phyloP scores from a whole-genome alignment of 2,113 vertebrate genomes.

The Riparia riparia region DNA sequence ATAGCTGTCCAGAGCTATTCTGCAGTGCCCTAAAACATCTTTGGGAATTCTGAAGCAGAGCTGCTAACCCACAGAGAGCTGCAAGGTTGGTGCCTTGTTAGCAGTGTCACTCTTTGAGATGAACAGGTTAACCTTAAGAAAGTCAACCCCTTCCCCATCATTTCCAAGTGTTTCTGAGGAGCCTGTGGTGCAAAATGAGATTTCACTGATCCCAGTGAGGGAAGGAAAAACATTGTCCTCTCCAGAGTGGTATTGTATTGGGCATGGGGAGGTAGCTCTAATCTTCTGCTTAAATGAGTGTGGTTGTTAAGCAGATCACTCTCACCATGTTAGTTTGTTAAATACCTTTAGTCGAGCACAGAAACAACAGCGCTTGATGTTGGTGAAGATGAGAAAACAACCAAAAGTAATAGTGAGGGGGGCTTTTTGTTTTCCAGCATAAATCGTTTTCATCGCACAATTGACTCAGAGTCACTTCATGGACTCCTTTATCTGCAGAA shows the following conservation, averaged over 20 bases:
- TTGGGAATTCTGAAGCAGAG: not conserved
- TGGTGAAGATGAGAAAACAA: not conserved
- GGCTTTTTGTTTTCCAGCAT: not conserved
- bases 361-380: not conserved
- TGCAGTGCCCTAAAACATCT: not conserved
- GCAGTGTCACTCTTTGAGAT: not conserved
- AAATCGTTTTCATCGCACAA: not conserved
- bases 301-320: not conserved
- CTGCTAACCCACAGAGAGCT: not conserved
- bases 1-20: not conserved
- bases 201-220: not conserved
- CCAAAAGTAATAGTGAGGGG: not conserved
- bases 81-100: not conserved
- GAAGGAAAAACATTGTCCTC: not conserved
- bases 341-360: not conserved
- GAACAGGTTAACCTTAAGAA: not conserved
- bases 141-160: not conserved
- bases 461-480: conserved; percentile 26
- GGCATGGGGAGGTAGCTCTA: not conserved
- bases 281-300: not conserved
- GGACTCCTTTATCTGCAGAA: conserved; percentile 48
- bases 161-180: not conserved
- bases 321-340: not conserved
- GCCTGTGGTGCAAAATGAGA: not conserved
- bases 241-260: accelerated